Base-by-base conservation (phyloP, 2,797 vertebrate species). In the Dallia pectoralis region DNA sequence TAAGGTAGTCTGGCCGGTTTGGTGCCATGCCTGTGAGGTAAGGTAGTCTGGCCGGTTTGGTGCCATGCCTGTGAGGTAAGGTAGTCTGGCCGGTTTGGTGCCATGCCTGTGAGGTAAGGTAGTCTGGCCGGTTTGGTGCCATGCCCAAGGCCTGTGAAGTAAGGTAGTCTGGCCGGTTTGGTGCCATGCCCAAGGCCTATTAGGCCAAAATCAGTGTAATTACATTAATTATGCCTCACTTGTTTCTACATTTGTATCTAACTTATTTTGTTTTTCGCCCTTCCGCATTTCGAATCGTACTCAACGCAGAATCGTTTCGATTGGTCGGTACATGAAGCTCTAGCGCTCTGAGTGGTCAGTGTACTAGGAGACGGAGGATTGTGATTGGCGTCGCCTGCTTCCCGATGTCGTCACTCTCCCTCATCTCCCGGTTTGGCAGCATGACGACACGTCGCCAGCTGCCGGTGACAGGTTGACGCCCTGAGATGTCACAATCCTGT, bases 381-480 rank as follows among this genome's bases (percentile, higher is more conserved):
- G 76, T 77, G 82, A 78, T 70, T 62, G n/a, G 79, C 22, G n/a
- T 15, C 79, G 78, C 84, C 74, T 56, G 33, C 51, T 80, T 69
- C 22, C 15, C 18, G 15, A 29, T 47, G 68, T 69, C 68, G 62
- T 64, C 62, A 64, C 11, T 64, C 16, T 32, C 29, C 36, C 36
- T 48, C 7, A 25, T 44, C 29, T 69, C 44, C 67, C 16, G 32
- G 68, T 33, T 19, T 87, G 88, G 82, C 85, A 77, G 80, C 69
- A 77, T 89, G 85, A 89, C 83, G 78, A 84, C 85, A 87, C 72
- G 70, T 84, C 81, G 88, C 89, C 91, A 89, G 89, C 91, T 91
- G 90, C 85, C 77, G 89, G 85, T 91, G 91, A 92, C 90, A 90
- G 85, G 86, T 86, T 85, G 87, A 85, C 87, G 89, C 88, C 83